phyloP scores from a whole-genome alignment of 2,888 invertebrate species.

The Acrobeloides nanus region DNA sequence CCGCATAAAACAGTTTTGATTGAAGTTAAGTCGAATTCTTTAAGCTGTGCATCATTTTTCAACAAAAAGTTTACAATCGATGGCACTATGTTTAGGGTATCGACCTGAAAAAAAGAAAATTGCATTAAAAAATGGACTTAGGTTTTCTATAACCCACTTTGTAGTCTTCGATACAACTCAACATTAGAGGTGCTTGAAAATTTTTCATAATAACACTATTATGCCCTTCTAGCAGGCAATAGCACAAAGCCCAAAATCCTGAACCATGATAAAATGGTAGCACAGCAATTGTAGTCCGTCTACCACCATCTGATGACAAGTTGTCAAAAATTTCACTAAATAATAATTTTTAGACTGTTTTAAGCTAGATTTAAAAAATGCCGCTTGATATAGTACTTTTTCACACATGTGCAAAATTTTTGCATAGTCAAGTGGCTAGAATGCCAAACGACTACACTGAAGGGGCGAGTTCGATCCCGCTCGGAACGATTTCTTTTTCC shows the following conservation, averaged over 20 bases:
- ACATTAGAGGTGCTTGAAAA: conserved; percentile 37
- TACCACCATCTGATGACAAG: conserved; percentile 10
- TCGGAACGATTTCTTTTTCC: too few species aligned
- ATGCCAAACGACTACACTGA: too few species aligned
- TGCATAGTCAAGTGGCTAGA: too few species aligned
- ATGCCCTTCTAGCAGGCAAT: conserved; percentile 42
- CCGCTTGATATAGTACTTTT: not conserved
- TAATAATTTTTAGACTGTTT: not conserved
- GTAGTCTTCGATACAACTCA: conserved; percentile 38
- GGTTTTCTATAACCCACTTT: conserved; percentile 23
- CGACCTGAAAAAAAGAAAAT: conserved; percentile 28
- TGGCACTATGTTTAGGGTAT: conserved; percentile 43
- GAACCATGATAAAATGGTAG: conserved; percentile 46
- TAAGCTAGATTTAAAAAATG: not conserved
- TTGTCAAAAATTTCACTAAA: conserved; percentile 23
- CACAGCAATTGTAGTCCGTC: conserved; percentile 34
- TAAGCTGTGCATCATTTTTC: conserved; percentile 21
- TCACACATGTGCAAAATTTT: conserved; percentile 30
- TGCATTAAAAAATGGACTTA: not conserved
- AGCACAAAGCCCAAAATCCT: conserved; percentile 46
- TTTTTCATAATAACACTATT: conserved; percentile 34
- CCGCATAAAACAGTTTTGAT: conserved; percentile 38
- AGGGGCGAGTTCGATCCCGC: too few species aligned
- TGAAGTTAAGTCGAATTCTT: conserved; percentile 18
- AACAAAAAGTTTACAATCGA: conserved; percentile 27